A percentile compares a stretch with the other conserved stretches of the same genome.
Evolutionary conservation across 1,140 invertebrate genomes (phyloP).

Genomic region (Samia ricini): DNA sequence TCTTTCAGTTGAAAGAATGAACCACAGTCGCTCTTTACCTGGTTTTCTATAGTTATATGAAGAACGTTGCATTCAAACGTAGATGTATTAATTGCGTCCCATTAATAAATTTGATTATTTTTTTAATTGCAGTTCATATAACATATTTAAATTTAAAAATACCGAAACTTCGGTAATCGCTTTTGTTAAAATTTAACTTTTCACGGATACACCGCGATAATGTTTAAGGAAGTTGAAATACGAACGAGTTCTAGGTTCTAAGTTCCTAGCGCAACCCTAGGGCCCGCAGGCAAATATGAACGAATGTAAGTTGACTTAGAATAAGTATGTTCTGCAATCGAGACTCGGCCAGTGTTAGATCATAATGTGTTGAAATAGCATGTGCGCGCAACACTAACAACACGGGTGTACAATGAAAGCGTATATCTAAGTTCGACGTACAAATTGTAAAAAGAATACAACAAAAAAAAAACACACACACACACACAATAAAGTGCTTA

Average conservation of each 20-base stretch:
- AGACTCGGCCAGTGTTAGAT: conserved; percentile 75
- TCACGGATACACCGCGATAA: background rate
- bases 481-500: conserved; percentile 35
- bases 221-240: background rate
- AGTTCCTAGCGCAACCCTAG: conserved; percentile 66
- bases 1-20: no score
- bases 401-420: conserved; percentile 62
- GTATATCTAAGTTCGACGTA: conserved; percentile 23
- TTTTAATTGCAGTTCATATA: no score
- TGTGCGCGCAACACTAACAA: conserved; percentile 61
- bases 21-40: no score
- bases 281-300: conserved; percentile 76
- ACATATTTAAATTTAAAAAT: no score
- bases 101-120: no score
- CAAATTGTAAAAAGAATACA: conserved; percentile 45
- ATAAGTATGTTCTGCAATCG: conserved; percentile 77
- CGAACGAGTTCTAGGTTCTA: conserved; percentile 26
- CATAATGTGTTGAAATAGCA: conserved; percentile 76
- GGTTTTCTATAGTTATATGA: no score
- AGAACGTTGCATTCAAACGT: no score
- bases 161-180: no score
- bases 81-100: no score
- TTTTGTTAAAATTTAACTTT: background rate
- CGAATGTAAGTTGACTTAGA: conserved; percentile 78
- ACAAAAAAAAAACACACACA: conserved; percentile 9